phyloP scores from a whole-genome alignment of 2,113 vertebrate species.

The Heterotis niloticus region DNA sequence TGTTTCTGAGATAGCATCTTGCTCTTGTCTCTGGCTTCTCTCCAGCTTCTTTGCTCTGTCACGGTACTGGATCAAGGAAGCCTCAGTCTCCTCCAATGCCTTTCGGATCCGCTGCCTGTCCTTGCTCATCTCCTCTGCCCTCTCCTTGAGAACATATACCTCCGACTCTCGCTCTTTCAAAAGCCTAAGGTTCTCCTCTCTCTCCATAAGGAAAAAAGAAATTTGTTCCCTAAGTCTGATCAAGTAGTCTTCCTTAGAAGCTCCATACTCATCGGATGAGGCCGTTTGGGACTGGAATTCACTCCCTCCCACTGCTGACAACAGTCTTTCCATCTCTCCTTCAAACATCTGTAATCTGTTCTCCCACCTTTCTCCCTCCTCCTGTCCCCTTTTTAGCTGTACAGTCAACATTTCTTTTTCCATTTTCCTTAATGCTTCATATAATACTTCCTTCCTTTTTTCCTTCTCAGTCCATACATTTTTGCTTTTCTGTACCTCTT shows the following conservation, averaged over 20 bases:
- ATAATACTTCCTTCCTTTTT: neutral
- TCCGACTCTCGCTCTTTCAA: constrained; percentile 43
- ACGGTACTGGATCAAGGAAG: constrained; percentile 42
- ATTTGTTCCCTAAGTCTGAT: constrained; percentile 1
- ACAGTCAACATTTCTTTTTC: neutral
- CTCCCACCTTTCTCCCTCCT: constrained; percentile 9
- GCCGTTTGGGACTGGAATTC: neutral
- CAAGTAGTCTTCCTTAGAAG: neutral
- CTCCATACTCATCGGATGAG: neutral
- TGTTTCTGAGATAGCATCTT: neutral
- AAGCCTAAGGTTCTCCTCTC: constrained; percentile 33
- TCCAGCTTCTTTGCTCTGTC: constrained; percentile 42
- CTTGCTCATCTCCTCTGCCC: constrained; percentile 43
- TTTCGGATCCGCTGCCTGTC: constrained; percentile 45
- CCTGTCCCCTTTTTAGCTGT: constrained; percentile 4
- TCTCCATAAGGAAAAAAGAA: constrained; percentile 33
- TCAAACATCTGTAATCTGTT: neutral
- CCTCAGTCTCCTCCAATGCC: constrained; percentile 54
- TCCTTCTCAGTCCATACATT: neutral
- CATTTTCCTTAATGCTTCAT: neutral
- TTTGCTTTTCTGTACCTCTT: neutral
- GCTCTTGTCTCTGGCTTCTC: constrained; percentile 12
- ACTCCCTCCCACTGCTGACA: neutral
- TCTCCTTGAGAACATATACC: constrained; percentile 45
- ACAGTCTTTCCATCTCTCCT: neutral